Evolutionary conservation across 1,140 invertebrate species (phyloP).

Genomic region (Hermatobates lingyangjiaoensis): DNA sequence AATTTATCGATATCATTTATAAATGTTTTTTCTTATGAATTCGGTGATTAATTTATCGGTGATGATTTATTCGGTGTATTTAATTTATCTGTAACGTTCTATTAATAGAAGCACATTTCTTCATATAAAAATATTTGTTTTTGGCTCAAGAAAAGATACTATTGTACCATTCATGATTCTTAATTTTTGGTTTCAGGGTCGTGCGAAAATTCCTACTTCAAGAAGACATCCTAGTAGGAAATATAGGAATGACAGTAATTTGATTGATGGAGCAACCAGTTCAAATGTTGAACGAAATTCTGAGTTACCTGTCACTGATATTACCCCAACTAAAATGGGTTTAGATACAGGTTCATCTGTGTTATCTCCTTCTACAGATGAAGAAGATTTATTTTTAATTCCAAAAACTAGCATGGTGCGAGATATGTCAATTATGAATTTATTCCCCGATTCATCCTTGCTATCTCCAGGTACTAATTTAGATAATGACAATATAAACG

Average conservation of each 20-base stretch:
- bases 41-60: too few relatives aligned
- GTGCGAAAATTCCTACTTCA: constrained; percentile 2
- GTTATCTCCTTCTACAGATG: constrained; percentile 10
- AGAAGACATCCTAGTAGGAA: constrained; percentile 4
- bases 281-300: neutral
- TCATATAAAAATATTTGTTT: too few relatives aligned
- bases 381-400: constrained; percentile 11
- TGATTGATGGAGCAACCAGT: neutral
- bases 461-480: constrained; percentile 6
- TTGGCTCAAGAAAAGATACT: too few relatives aligned
- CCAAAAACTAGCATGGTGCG: neutral
- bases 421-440: neutral
- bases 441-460: constrained; percentile 3
- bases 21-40: too few relatives aligned
- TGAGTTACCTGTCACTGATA: neutral
- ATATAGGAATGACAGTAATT: neutral
- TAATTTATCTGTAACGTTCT: too few relatives aligned
- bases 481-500: constrained; percentile 4
- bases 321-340: neutral
- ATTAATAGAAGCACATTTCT: too few relatives aligned
- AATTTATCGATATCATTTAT: too few relatives aligned
- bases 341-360: neutral
- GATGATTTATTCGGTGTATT: too few relatives aligned
- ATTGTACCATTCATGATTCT: too few relatives aligned
- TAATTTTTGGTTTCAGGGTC: constrained; percentile 5